A percentile compares a stretch with the other conserved stretches of the same genome.
Conservation (phyloP, 2,888 invertebrate species). For the Hypomecis punctinalis region DNA sequence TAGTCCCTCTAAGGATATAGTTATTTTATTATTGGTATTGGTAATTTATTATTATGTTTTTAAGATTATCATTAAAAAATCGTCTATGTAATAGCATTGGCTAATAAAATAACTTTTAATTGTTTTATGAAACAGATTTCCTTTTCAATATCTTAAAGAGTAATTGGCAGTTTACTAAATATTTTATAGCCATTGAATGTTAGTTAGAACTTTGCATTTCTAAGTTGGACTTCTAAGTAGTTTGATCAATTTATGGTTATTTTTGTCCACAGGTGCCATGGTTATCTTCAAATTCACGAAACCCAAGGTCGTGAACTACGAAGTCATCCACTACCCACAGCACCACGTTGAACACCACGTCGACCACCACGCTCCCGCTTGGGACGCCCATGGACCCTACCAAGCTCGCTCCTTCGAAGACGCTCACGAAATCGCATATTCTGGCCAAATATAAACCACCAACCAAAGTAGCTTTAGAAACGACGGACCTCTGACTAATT, state of each 20-base stretch:
- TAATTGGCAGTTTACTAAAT: no score
- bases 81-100: no score
- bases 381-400: constrained; percentile 85
- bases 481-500: constrained; percentile 79
- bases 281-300: constrained; percentile 94
- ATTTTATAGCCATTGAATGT: no score
- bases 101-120: no score
- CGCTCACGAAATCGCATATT: constrained; percentile 86
- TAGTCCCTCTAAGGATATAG: no score
- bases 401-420: constrained; percentile 86
- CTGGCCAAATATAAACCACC: constrained; percentile 74
- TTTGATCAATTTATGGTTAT: neutral
- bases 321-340: constrained; percentile 93
- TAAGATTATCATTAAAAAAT: no score
- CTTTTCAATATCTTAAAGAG: no score
- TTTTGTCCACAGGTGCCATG: constrained; percentile 85
- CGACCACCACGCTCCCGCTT: constrained; percentile 84
- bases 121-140: no score
- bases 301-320: constrained; percentile 94
- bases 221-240: no score
- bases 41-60: no score
- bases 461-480: constrained; percentile 55
- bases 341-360: constrained; percentile 89
- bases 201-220: no score
- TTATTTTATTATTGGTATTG: no score